A percentile compares a stretch with the other conserved stretches of the same genome.
Evolutionary conservation across 2,113 vertebrate species (phyloP).

Genomic region (Callipepla squamata): DNA sequence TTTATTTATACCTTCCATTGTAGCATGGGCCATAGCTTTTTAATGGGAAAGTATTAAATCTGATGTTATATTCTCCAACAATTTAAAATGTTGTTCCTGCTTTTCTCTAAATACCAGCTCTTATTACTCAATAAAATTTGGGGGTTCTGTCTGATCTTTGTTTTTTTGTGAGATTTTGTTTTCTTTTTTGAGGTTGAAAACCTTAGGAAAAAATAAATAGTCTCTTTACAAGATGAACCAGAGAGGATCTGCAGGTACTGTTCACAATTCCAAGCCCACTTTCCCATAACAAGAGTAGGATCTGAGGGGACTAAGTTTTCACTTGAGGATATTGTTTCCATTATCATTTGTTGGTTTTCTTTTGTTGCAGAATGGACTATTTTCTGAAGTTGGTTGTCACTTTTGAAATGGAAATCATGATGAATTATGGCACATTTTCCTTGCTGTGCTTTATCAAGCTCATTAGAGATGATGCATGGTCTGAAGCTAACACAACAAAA

Average conservation of each 20-base stretch:
- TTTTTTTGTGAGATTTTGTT: not conserved
- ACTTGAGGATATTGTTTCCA: slow-evolving; percentile 25
- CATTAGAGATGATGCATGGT: slow-evolving; percentile 79
- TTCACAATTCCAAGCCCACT: not conserved
- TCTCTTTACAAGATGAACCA: not conserved
- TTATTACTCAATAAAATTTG: slow-evolving; percentile 46
- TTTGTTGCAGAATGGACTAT: slow-evolving; percentile 63
- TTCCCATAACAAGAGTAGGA: not conserved
- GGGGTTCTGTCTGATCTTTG: not conserved
- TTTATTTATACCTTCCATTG: slow-evolving; percentile 57
- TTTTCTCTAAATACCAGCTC: slow-evolving; percentile 21
- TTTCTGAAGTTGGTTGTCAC: slow-evolving; percentile 66
- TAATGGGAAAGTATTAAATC: slow-evolving; percentile 44
- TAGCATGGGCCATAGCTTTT: slow-evolving; percentile 23
- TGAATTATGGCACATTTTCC: slow-evolving; percentile 75
- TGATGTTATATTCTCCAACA: slow-evolving; percentile 40
- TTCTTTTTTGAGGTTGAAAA: slow-evolving; percentile 5
- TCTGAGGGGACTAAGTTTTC: not conserved
- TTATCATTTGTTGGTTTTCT: slow-evolving; percentile 13
- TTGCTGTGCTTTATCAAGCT: slow-evolving; percentile 78
- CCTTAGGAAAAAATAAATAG: not conserved
- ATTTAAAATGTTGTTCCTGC: slow-evolving; percentile 13
- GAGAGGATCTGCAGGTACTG: not conserved
- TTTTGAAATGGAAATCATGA: slow-evolving; percentile 78
- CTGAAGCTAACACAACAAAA: slow-evolving; percentile 69